phyloP scores from a whole-genome alignment of 1,140 invertebrate species.

The Contarinia nasturtii region DNA sequence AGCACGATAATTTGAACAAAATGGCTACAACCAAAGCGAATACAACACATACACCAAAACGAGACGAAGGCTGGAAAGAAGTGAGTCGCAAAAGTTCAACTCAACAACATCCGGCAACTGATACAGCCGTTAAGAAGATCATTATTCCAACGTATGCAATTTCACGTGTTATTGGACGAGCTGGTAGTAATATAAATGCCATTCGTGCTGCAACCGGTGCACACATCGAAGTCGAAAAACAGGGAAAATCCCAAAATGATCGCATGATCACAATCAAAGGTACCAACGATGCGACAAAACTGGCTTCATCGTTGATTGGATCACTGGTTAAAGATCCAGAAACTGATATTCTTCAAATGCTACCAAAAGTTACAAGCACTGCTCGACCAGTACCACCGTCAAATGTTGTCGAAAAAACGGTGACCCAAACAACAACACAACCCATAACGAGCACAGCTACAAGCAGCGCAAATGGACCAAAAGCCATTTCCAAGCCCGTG shows the following conservation, averaged over 20 bases:
- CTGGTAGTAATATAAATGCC: conserved; percentile 91
- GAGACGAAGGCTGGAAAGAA: conserved; percentile 95
- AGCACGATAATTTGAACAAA: background rate
- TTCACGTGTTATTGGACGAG: conserved; percentile 85
- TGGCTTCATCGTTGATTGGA: conserved; percentile 70
- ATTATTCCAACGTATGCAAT: conserved; percentile 85
- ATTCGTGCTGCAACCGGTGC: conserved; percentile 86
- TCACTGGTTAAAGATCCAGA: conserved; percentile 84
- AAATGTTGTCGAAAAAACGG: background rate
- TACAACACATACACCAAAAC: conserved; percentile 12
- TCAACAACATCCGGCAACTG: conserved; percentile 9
- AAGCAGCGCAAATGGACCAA: conserved; percentile 4
- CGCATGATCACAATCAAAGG: conserved; percentile 89
- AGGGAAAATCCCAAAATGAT: conserved; percentile 83
- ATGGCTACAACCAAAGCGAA: background rate
- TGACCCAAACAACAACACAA: conserved; percentile 11
- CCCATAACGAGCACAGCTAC: background rate
- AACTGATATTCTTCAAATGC: conserved; percentile 68
- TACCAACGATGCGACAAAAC: conserved; percentile 73
- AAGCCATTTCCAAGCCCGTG: no score
- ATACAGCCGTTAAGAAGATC: conserved; percentile 50
- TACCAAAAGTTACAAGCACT: conserved; percentile 44
- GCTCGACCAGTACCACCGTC: conserved; percentile 13
- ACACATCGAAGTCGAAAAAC: conserved; percentile 95
- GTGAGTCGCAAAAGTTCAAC: conserved; percentile 64